Base-by-base conservation (phyloP, 1,140 invertebrate species). In the Drosophila mauritiana region DNA sequence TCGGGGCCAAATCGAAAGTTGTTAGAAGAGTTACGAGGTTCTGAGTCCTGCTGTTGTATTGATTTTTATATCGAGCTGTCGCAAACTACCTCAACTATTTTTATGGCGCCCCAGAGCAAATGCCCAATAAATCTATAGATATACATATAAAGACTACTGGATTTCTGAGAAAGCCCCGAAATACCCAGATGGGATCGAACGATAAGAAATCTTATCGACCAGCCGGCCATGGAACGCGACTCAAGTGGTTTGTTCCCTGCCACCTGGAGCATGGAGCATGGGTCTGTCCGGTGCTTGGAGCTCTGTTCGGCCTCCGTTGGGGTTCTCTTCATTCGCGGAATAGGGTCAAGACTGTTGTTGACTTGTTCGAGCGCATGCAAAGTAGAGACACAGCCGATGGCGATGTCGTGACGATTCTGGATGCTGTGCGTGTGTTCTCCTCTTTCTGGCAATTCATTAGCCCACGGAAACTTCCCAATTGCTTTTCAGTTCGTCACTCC, bases 281-380 rank as follows among this genome's bases (percentile, higher is more conserved):
- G 67, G 46, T 42, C 53, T 64, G 59, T 13, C 12, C 25, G 54
- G 45, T 43, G 65, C 43, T 81, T 51, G 46, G 49, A 22, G 59
- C 46, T 52, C 55, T 40, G 40, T 45, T 72, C 55, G 37, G 46
- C 34, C 20, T 12, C 40, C 27, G 25, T 31, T 49, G 36, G 45
- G 31, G 42, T 54, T 53, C 49, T 49, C 65, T 25, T 43, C 27
- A 15, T 15, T 39, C 45, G n/a, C 64, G 34, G n/a, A 82, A 83
- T 74, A 70, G 80, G 80, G 80, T 83, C 80, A 83, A 83, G 80
- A 69, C 64, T 82, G 64, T 52, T 43, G 40, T 76, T 55, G 53
- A 61, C 62, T 34, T 68, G 40, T 61, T 48, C 53, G 34, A 62
- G 57, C 45, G 80, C 69, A 83, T 75, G 77, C 76, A 80, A 79